Evolutionary conservation across 2,797 vertebrate genomes (phyloP), one percentile per base, ranked within the genome.

Genomic region (Scleropages formosus): DNA sequence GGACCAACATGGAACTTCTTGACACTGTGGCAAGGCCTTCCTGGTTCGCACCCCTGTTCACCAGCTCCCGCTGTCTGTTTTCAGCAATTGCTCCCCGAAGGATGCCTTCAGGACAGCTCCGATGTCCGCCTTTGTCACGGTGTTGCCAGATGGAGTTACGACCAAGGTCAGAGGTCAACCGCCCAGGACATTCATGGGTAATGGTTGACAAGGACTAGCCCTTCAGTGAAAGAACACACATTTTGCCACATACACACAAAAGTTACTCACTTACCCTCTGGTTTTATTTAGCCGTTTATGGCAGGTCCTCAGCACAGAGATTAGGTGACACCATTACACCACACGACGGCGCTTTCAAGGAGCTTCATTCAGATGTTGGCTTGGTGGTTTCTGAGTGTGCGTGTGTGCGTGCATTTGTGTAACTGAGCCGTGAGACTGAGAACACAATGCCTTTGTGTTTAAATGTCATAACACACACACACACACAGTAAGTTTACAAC

Each of bases 151-250:
- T 91, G 80, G 8, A 81, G 85, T 92, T 91, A 91, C 84, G 44
- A 83, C 85, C 78, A 73, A 61, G 87, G 85, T 80, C 82, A 85
- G 77, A 88, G 87, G 90, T 90, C 89, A 90, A 85, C 85, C 84
- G 83, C 84, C 80, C 74, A 2, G 82, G 63, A 84, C 86, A 86
- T 85, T 90, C 88, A 90, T 86, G 84, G 81, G 81, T 79, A 80
- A 81, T 53, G 75, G 82, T 68, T 63, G 81, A 80, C 75, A 78
- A 75, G 73, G 71, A 64, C 26, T 56, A 61, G 31, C 73, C 73
- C 61, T 12, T 69, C 78, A 69, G 4, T 72, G 79, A 85, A 79
- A 59, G 78, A 75, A 44, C 77, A 78, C 75, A 72, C 71, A 75
- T 74, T 77, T 72, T 79, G 78, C 84, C 75, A 80, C 51, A 79